phyloP scores from a whole-genome alignment of 92 coral and sea anemone genomes.

The Galaxea fascicularis region DNA sequence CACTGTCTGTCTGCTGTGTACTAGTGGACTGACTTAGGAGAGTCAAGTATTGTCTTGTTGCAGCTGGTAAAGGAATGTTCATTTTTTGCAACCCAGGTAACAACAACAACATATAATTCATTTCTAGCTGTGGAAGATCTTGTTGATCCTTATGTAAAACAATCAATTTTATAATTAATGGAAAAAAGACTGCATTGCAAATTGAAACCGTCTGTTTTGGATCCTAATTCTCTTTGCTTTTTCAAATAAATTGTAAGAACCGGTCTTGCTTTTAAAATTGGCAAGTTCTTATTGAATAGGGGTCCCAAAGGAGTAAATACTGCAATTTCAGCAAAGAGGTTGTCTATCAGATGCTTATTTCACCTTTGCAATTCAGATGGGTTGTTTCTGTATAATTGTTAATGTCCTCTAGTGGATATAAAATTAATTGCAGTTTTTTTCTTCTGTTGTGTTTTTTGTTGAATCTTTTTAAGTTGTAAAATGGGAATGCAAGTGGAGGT shows the following conservation, averaged over 20 bases:
- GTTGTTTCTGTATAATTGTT: not conserved
- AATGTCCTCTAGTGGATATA: slow-evolving; percentile 10
- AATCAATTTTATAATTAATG: slow-evolving; percentile 5
- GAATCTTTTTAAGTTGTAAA: not conserved
- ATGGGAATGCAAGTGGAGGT: not conserved
- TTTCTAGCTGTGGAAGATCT: slow-evolving; percentile 9
- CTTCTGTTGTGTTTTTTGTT: not conserved
- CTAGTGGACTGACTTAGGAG: slow-evolving; percentile 16
- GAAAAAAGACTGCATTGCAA: not conserved
- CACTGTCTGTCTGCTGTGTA: slow-evolving; percentile 7
- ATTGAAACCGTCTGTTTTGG: not conserved
- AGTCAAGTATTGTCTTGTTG: not conserved
- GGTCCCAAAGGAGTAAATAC: too few species aligned
- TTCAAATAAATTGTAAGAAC: too few species aligned
- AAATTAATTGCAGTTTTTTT: not conserved
- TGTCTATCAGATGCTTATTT: not conserved
- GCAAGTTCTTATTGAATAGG: too few species aligned
- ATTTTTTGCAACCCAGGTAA: not conserved
- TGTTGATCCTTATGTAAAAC: slow-evolving; percentile 1
- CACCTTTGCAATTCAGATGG: not conserved
- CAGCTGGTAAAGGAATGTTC: slow-evolving; percentile 4
- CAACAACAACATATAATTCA: slow-evolving; percentile 5
- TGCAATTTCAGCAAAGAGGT: not conserved
- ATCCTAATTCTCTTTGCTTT: not conserved
- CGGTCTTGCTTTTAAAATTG: too few species aligned